Conservation (phyloP, 2,888 invertebrate genomes). For the Acleris laterana region DNA sequence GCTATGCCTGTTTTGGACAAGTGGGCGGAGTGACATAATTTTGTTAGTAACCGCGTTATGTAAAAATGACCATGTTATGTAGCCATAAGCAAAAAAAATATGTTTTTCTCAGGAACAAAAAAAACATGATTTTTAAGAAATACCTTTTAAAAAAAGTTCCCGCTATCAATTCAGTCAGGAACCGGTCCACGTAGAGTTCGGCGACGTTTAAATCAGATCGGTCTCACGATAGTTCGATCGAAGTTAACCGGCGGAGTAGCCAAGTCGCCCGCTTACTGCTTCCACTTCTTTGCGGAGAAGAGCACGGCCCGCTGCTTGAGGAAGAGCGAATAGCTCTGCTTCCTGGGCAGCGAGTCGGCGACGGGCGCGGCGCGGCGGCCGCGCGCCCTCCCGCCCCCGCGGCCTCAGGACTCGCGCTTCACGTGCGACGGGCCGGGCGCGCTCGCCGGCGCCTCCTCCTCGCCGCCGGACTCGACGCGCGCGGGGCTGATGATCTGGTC, state of each 20-base stretch:
- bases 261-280: constrained; percentile 57
- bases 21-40: too few relatives aligned
- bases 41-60: too few relatives aligned
- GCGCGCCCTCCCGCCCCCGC: constrained; percentile 68
- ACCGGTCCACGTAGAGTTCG: not conserved
- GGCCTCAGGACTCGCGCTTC: constrained; percentile 33
- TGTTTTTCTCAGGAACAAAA: too few relatives aligned
- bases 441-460: constrained; percentile 56
- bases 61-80: too few relatives aligned
- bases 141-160: too few relatives aligned
- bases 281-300: constrained; percentile 83
- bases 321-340: constrained; percentile 81
- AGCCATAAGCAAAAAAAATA: too few relatives aligned
- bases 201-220: not conserved
- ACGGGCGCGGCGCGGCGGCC: constrained; percentile 38
- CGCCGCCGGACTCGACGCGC: constrained; percentile 49
- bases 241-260: not conserved
- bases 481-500: constrained; percentile 84
- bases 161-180: too few relatives aligned
- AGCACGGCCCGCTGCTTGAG: constrained; percentile 79
- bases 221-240: not conserved
- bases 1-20: too few relatives aligned
- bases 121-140: too few relatives aligned
- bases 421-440: constrained; percentile 47
- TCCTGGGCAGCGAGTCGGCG: constrained; percentile 55